Evolutionary conservation across 2,113 vertebrate genomes (phyloP).

Genomic region (Cynocephalus volans): DNA sequence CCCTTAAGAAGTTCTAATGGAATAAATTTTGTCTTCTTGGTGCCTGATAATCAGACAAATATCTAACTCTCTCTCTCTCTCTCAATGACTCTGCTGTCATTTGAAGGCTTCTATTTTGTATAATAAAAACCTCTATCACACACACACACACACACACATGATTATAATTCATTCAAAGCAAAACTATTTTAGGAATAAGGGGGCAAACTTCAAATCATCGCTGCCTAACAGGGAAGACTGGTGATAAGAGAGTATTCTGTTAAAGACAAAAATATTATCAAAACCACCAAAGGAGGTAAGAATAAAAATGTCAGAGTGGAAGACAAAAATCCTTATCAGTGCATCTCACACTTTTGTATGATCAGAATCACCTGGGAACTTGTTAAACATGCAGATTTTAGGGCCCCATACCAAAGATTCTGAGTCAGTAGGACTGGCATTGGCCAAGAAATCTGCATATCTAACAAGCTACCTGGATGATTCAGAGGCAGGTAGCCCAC

Average conservation of each 20-base stretch:
- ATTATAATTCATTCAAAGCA: slow-evolving; percentile 56
- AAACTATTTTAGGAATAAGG: slow-evolving; percentile 46
- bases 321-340: slow-evolving; percentile 33
- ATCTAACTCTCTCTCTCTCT: slow-evolving; percentile 89
- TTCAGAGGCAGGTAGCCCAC: not conserved
- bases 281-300: slow-evolving; percentile 27
- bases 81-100: slow-evolving; percentile 89
- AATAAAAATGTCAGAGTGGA: slow-evolving; percentile 51
- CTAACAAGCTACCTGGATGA: not conserved
- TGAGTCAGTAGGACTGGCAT: not conserved
- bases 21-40: slow-evolving; percentile 89
- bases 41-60: slow-evolving; percentile 90
- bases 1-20: slow-evolving; percentile 86
- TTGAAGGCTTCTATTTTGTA: slow-evolving; percentile 89
- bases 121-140: slow-evolving; percentile 89
- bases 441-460: not conserved
- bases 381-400: not conserved
- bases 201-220: slow-evolving; percentile 57
- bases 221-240: slow-evolving; percentile 15
- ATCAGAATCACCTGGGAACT: not conserved
- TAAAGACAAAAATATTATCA: slow-evolving; percentile 54
- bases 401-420: not conserved
- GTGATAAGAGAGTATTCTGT: not conserved
- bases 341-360: not conserved
- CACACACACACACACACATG: not conserved